A percentile compares a stretch with the other conserved stretches of the same genome.
These are phyloP conservation scores for Lymantria dispar DNA, from an alignment of 2,888 invertebrate genomes.

Conservation along the genomic window DNA sequence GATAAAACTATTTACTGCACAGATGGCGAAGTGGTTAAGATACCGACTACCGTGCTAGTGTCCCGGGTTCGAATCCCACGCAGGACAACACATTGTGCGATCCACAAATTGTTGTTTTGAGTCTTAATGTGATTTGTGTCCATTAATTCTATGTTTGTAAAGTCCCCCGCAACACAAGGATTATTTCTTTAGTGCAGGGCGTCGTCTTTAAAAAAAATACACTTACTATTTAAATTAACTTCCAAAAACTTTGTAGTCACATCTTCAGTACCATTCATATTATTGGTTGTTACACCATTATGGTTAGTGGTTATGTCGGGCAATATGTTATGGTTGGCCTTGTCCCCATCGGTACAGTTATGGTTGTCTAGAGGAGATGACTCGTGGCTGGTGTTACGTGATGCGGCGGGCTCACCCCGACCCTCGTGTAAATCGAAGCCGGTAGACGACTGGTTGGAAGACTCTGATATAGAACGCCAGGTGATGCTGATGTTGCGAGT, in stretches of 20 bases:
- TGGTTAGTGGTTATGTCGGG: slow-evolving; percentile 37
- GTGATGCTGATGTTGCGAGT: slow-evolving; percentile 74
- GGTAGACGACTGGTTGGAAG: slow-evolving; percentile 71
- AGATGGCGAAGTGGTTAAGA: too few species aligned
- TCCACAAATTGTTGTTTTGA: too few species aligned
- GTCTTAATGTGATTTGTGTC: too few species aligned
- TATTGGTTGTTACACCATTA: slow-evolving; percentile 39
- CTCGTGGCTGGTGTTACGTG: slow-evolving; percentile 36
- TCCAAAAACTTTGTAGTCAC: slow-evolving; percentile 64
- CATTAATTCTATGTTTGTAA: too few species aligned
- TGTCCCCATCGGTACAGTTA: slow-evolving; percentile 40
- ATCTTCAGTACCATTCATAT: slow-evolving; percentile 50
- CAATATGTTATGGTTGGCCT: slow-evolving; percentile 41
- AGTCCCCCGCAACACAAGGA: too few species aligned
- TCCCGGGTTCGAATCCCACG: too few species aligned
- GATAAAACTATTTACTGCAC: too few species aligned
- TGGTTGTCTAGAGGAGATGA: slow-evolving; percentile 45
- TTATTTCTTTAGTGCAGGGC: too few species aligned
- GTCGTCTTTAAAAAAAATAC: neutral
- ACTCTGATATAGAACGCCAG: slow-evolving; percentile 76
- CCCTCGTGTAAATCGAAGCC: slow-evolving; percentile 58
- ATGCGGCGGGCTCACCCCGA: slow-evolving; percentile 34
- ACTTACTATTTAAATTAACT: slow-evolving; percentile 72
- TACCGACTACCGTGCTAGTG: too few species aligned
- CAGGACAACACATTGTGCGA: too few species aligned